These are phyloP conservation scores for Magallana nippona DNA, from an alignment of 2,888 invertebrate genomes.

Conservation along the genomic window DNA sequence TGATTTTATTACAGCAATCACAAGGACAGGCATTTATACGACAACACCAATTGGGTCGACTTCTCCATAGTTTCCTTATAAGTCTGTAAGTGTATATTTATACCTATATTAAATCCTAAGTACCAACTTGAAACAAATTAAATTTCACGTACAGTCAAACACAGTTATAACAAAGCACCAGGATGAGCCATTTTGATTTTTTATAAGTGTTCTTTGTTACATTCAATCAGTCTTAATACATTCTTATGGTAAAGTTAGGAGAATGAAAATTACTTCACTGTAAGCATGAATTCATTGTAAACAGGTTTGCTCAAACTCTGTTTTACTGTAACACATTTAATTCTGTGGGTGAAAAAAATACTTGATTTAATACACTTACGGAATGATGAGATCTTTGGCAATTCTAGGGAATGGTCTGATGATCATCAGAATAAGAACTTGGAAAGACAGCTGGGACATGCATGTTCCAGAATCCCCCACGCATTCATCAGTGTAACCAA, in stretches of 20 bases:
- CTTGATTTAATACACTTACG: constrained; percentile 72
- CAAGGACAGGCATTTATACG: constrained; percentile 40
- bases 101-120: no score
- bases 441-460: constrained; percentile 80
- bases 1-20: constrained; percentile 55
- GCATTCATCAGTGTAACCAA: constrained; percentile 77
- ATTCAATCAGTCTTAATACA: no score
- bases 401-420: constrained; percentile 81
- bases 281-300: no score
- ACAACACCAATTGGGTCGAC: constrained; percentile 58
- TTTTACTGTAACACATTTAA: no score
- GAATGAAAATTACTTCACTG: no score
- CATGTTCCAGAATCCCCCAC: constrained; percentile 69
- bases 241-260: no score
- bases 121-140: background rate
- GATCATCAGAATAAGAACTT: constrained; percentile 80
- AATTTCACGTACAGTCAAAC: background rate
- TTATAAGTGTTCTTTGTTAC: no score
- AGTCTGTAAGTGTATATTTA: constrained; percentile 53
- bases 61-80: constrained; percentile 62
- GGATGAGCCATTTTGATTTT: no score
- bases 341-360: no score
- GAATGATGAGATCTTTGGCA: constrained; percentile 79
- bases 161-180: background rate
- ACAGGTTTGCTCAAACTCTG: no score